Conservation (phyloP, 1,140 invertebrate species). For the Drosophila lacertosa region DNA sequence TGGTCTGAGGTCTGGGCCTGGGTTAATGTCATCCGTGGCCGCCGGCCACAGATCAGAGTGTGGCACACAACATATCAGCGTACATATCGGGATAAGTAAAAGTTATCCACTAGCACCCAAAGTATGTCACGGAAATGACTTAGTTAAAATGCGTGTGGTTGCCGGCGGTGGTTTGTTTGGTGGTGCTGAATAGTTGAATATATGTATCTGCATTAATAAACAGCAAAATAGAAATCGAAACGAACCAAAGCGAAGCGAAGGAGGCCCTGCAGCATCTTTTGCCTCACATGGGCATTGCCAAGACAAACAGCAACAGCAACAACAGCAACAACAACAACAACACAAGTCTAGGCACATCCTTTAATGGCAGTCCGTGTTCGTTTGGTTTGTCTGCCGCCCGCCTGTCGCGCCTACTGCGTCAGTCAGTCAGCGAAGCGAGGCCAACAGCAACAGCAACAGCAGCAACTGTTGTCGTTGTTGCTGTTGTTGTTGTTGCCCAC, state of each 20-base stretch:
- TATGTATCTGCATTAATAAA: conserved; percentile 70
- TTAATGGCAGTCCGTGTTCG: conserved; percentile 62
- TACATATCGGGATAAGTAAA: conserved; percentile 54
- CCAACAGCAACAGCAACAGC: conserved; percentile 26
- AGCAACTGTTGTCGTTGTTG: conserved; percentile 29
- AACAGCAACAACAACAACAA: conserved; percentile 22
- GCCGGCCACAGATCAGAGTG: conserved; percentile 31
- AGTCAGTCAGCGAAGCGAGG: conserved; percentile 44
- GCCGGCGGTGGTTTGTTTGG: background rate
- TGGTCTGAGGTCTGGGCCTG: conserved; percentile 28
- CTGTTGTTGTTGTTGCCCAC: conserved; percentile 55
- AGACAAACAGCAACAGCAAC: conserved; percentile 35
- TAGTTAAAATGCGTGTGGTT: conserved; percentile 68
- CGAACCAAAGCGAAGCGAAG: conserved; percentile 38
- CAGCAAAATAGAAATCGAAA: conserved; percentile 77
- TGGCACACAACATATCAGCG: no score
- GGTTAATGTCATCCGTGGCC: conserved; percentile 76
- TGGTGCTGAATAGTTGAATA: conserved; percentile 25
- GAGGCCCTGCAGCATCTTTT: conserved; percentile 48
- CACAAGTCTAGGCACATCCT: conserved; percentile 61
- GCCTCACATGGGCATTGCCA: conserved; percentile 46
- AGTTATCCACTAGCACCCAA: conserved; percentile 61
- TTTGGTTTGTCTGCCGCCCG: conserved; percentile 24
- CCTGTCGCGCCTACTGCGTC: conserved; percentile 45
- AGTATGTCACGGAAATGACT: conserved; percentile 80